Conservation (phyloP, 2,888 invertebrate genomes). For the Eupithecia abbreviata region DNA sequence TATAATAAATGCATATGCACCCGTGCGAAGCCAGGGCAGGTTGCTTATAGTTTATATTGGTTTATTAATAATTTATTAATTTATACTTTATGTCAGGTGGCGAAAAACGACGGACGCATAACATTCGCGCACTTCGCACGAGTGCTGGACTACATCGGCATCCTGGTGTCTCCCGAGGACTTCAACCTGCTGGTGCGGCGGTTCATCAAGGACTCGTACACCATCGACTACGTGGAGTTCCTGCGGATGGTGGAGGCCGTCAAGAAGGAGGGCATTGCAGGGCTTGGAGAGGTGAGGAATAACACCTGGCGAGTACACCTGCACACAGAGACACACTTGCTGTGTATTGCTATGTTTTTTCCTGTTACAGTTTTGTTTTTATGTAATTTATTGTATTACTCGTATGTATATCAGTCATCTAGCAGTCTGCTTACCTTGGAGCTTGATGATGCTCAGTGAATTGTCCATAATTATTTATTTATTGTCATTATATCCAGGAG, state of each 20-base stretch:
- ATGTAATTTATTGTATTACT: no score
- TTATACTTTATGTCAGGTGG: constrained; percentile 76
- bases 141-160: constrained; percentile 88
- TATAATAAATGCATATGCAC: no score
- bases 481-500: constrained; percentile 52
- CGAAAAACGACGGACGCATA: constrained; percentile 89
- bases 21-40: no score
- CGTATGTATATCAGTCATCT: no score
- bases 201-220: constrained; percentile 90
- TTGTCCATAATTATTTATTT: no score
- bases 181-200: constrained; percentile 89
- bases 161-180: constrained; percentile 88
- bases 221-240: constrained; percentile 91
- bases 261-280: constrained; percentile 81
- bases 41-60: no score
- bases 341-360: neutral
- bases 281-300: constrained; percentile 81
- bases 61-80: no score
- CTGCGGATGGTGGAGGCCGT: constrained; percentile 87
- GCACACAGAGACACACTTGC: neutral
- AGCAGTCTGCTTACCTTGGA: no score
- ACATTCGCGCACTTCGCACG: constrained; percentile 91
- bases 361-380: no score
- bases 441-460: no score
- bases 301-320: neutral